These are phyloP conservation scores for Esox masquinongy DNA, from an alignment of 2,797 vertebrate genomes.

Conservation along the genomic window DNA sequence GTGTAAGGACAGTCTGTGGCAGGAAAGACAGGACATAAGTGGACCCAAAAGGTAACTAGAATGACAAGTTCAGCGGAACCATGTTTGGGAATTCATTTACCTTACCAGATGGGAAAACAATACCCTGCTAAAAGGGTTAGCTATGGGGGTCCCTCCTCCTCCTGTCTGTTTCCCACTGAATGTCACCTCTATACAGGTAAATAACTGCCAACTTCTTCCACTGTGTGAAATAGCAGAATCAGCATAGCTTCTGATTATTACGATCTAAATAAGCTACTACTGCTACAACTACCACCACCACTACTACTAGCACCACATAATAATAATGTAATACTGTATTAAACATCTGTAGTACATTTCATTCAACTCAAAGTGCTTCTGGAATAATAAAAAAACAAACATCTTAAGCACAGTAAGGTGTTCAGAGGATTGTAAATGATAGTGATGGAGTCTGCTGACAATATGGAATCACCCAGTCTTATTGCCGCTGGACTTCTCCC, in stretches of 20 bases:
- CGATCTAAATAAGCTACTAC: too few species aligned
- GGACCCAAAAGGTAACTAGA: slow-evolving; percentile 10
- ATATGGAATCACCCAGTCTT: too few species aligned
- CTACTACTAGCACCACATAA: too few species aligned
- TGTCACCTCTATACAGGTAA: slow-evolving; percentile 71
- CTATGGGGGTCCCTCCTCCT: slow-evolving; percentile 60
- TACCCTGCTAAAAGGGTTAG: slow-evolving; percentile 65
- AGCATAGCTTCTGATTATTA: slow-evolving; percentile 1
- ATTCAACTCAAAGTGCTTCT: too few species aligned
- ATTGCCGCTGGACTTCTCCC: too few species aligned
- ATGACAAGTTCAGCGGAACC: slow-evolving; percentile 44
- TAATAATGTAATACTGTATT: too few species aligned
- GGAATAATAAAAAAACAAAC: too few species aligned
- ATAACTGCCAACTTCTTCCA: slow-evolving; percentile 39
- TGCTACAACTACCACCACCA: too few species aligned
- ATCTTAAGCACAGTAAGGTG: too few species aligned
- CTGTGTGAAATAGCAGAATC: slow-evolving; percentile 14
- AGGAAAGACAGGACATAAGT: background rate
- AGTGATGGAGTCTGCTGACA: too few species aligned
- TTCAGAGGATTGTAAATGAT: too few species aligned
- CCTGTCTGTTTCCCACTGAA: slow-evolving; percentile 67
- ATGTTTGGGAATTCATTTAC: slow-evolving; percentile 52
- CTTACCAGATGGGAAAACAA: slow-evolving; percentile 71
- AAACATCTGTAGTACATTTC: too few species aligned
- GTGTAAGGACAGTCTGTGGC: background rate